phyloP scores from a whole-genome alignment of 64 coral and sea anemone species.

The Montipora foliosa region DNA sequence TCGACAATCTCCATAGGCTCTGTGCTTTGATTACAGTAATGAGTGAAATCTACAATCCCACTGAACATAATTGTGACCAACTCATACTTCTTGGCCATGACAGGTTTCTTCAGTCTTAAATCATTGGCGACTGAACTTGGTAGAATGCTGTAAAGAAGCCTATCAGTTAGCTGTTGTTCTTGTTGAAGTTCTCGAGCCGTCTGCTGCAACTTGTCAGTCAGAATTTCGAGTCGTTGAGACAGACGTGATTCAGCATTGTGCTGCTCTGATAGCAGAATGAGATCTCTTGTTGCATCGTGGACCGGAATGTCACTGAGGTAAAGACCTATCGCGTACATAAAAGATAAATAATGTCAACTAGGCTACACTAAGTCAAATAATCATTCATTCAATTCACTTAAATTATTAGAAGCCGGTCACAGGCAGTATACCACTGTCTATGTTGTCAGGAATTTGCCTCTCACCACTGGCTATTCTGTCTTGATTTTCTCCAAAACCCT shows the following conservation, averaged over 20 bases:
- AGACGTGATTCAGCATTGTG: slow-evolving; percentile 97
- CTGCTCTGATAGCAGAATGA: slow-evolving; percentile 96
- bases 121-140: slow-evolving; percentile 96
- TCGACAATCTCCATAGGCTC: slow-evolving; percentile 97
- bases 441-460: too few relatives aligned
- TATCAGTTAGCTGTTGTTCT: slow-evolving; percentile 94
- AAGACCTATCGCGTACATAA: slow-evolving; percentile 61
- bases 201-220: slow-evolving; percentile 99
- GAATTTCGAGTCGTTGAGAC: slow-evolving; percentile 93
- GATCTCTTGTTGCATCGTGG: slow-evolving; percentile 98
- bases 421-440: too few relatives aligned
- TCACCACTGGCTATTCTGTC: too few relatives aligned
- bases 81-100: slow-evolving; percentile 96
- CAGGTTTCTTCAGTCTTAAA: slow-evolving; percentile 86
- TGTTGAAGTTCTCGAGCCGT: slow-evolving; percentile 90
- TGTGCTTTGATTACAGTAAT: slow-evolving; percentile 86
- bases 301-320: slow-evolving; percentile 99
- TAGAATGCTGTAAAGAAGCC: slow-evolving; percentile 92
- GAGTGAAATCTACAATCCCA: slow-evolving; percentile 96
- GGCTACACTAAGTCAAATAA: too few relatives aligned
- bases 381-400: too few relatives aligned
- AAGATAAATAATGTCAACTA: background rate
- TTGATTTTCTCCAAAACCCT: too few relatives aligned
- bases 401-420: too few relatives aligned
- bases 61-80: slow-evolving; percentile 98